A percentile compares a stretch with the other conserved stretches of the same genome.
These are phyloP conservation scores for Drusus annulatus DNA, from an alignment of 1,140 invertebrate species.

Conservation along the genomic window DNA sequence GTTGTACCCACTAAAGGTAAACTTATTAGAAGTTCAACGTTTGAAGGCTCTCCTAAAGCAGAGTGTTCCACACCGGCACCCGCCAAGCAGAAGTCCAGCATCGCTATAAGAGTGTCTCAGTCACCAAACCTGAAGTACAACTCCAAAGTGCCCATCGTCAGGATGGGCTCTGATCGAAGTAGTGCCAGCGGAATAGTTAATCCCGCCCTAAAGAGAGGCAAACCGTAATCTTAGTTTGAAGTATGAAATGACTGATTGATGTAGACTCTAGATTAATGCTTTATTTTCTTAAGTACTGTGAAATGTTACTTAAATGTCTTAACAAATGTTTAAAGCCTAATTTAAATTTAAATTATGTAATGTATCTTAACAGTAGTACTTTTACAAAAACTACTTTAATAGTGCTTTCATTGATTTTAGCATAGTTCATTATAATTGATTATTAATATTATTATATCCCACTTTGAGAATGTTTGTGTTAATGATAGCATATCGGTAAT, in stretches of 20 bases:
- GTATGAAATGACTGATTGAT: constrained; percentile 42
- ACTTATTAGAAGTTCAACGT: constrained; percentile 80
- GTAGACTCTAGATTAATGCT: constrained; percentile 32
- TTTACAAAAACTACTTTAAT: constrained; percentile 6
- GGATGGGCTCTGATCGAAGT: neutral
- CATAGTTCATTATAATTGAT: neutral
- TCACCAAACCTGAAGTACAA: constrained; percentile 40
- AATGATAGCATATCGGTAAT: neutral
- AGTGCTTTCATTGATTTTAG: constrained; percentile 8
- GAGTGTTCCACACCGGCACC: constrained; percentile 56
- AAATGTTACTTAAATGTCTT: constrained; percentile 5
- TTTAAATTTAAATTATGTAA: constrained; percentile 14
- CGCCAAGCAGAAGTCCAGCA: constrained; percentile 68
- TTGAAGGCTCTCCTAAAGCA: constrained; percentile 74
- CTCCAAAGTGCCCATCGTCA: constrained; percentile 53
- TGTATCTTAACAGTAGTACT: constrained; percentile 13
- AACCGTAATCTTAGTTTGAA: constrained; percentile 24
- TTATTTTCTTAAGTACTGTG: constrained; percentile 1
- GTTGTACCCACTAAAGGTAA: constrained; percentile 67
- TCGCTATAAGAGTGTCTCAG: constrained; percentile 64
- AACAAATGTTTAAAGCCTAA: constrained; percentile 16
- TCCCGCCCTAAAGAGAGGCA: constrained; percentile 28
- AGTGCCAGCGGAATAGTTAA: constrained; percentile 12
- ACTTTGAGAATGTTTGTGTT: neutral
- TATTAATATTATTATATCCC: neutral